Evolutionary conservation across 1,140 invertebrate species (phyloP).

Genomic region (Drosophila lowei): DNA sequence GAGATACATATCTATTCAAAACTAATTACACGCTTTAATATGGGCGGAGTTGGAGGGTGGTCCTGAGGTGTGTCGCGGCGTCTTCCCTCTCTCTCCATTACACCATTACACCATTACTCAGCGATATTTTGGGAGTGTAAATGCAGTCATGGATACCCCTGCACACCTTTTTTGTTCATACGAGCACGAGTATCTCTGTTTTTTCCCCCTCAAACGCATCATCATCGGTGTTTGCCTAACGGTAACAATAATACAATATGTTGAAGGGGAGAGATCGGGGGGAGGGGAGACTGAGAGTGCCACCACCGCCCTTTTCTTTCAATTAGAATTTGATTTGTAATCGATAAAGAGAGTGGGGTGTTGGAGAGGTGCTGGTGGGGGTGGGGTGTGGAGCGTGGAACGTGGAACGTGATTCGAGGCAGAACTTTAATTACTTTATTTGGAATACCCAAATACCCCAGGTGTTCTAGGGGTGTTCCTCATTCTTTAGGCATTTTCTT

Average conservation of each 20-base stretch:
- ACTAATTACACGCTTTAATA: constrained; percentile 43
- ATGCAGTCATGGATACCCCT: constrained; percentile 47
- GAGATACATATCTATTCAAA: constrained; percentile 28
- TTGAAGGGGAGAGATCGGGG: constrained; percentile 9
- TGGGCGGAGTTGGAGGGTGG: background rate
- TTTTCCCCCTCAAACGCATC: constrained; percentile 20
- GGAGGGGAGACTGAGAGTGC: background rate
- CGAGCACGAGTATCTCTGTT: background rate
- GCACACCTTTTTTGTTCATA: constrained; percentile 35
- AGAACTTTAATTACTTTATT: constrained; percentile 40
- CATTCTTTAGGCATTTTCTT: no score
- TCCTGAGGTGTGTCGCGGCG: constrained; percentile 20
- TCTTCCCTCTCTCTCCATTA: background rate
- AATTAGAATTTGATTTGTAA: constrained; percentile 36
- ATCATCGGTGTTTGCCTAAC: constrained; percentile 38
- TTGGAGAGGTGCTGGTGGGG: background rate
- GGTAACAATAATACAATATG: constrained; percentile 7
- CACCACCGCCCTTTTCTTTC: constrained; percentile 12
- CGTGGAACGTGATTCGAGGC: background rate
- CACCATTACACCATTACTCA: constrained; percentile 32
- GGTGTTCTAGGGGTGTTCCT: background rate
- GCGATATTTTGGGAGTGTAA: constrained; percentile 37
- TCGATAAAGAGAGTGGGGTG: constrained; percentile 8
- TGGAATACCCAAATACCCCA: constrained; percentile 10
- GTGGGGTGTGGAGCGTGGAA: background rate